Evolutionary conservation across 92 coral and sea anemone genomes (phyloP), one percentile per base, ranked within the genome.

Genomic region (Galaxea fascicularis): DNA sequence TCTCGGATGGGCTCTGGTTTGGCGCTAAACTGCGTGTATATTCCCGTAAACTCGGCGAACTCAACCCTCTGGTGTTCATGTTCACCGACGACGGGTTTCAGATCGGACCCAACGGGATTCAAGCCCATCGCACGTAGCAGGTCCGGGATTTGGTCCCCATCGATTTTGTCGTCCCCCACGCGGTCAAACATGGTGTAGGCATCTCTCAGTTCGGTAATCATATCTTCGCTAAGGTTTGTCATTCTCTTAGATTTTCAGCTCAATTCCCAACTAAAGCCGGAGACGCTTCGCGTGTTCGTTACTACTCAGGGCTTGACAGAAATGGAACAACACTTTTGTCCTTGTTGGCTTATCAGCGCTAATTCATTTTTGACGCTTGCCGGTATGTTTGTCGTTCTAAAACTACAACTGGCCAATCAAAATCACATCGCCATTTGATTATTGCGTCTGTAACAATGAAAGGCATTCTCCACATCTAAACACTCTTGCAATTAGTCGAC

Each of bases 181-280:
- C 84, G 91, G 60, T 96, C 98, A 73, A 96, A 96, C 72, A 96
- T 80, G 24, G 94, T 74, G 82, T 86, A 90, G 7, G 97, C 98
- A 64, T 96, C 98, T 72, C 86, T 72, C 66, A 94, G 80, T 82
- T 96, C 98, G 41, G 86, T 26, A 65, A 92, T 51, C 64, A 89
- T 75, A n/a, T 94, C 98, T 67, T 92, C 93, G 71, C 77, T 69
- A 41, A 93, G 63, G 10, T 86, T 77, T 65, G 68, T 51, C 86
- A 82, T 82, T 49, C n/a, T 68, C 21, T 52, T 31, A 18, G 74
- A 69, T 69, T 69, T 21, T 20, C 52, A 10, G 27, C 44, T 14
- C 46, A 28, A 29, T n/a, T 31, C 45, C 44, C 71, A 31, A 17
- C 27, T 8, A 13, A 39, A 5, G 16, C 8, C 4, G 10, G 18